These are phyloP conservation scores for Penaeus vannamei DNA, from an alignment of 1,140 invertebrate species.

Conservation along the genomic window DNA sequence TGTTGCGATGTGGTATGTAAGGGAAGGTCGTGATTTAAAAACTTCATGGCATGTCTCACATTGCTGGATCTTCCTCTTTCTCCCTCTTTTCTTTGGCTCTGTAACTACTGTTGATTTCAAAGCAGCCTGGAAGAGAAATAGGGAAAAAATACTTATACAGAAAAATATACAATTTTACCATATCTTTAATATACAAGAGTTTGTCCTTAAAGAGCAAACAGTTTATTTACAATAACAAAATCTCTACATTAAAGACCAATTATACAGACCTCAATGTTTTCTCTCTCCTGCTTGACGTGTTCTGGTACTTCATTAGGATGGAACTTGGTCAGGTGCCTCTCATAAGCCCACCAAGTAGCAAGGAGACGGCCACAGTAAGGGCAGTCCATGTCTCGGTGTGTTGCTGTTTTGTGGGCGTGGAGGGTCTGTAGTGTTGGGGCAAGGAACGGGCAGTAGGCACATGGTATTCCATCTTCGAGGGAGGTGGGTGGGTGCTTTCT, in stretches of 20 bases:
- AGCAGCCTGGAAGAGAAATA: slow-evolving; percentile 24
- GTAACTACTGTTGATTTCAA: background rate
- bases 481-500: no score
- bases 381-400: slow-evolving; percentile 53
- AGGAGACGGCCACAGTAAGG: slow-evolving; percentile 49
- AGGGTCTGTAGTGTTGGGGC: slow-evolving; percentile 15
- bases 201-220: no score
- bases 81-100: background rate
- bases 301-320: slow-evolving; percentile 29
- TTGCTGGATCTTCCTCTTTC: slow-evolving; percentile 37
- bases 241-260: no score
- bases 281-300: slow-evolving; percentile 32
- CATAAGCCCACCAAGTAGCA: slow-evolving; percentile 47
- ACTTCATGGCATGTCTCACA: slow-evolving; percentile 32
- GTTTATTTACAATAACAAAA: no score
- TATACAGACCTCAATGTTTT: slow-evolving; percentile 37
- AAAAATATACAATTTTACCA: no score
- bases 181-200: no score
- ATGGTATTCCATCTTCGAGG: background rate
- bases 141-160: no score
- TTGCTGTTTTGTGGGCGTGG: slow-evolving; percentile 40
- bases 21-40: slow-evolving; percentile 51
- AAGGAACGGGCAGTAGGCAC: slow-evolving; percentile 39
- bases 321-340: slow-evolving; percentile 42
- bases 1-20: slow-evolving; percentile 52